Base-by-base conservation (phyloP, 2,888 invertebrate genomes). In the Conistra vaccinii region DNA sequence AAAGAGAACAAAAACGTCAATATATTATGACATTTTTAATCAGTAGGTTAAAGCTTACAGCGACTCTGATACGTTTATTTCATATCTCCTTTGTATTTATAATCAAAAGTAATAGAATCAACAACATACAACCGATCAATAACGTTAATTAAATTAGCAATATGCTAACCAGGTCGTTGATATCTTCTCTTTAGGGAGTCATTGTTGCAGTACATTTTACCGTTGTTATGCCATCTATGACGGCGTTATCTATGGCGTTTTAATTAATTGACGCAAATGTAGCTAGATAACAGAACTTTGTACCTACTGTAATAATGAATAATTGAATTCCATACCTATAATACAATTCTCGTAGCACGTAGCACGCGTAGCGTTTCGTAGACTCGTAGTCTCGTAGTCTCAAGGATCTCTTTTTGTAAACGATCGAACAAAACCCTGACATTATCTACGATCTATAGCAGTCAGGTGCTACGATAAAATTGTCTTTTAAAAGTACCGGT, bases 131-230 rank as follows among this genome's bases (percentile, higher is more conserved):
- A 58, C n/a, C 26, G 62, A 68, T 81, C 53, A 51, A 77, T 69
- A 72, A 69, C 29, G 39, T 57, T 81, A 81, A 82, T 69, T 79
- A 65, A 57, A 62, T 69, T 73, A 66, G 69, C 66, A 32, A 29
- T 35, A 53, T 65, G 51, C 39, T 65, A 65, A 32, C 62, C 60
- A 60, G 69, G 45, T 75, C 77, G 80, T 83, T 85, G 84, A 85
- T 75, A 73, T 83, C 75, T 80, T 83, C 71, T 83, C 79, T 85
- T 70, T 77, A 53, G 77, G 76, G 79, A 78, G 51, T 60, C 55
- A 70, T 70, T 68, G 68, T 29, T 82, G 45, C 69, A 66, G 45
- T 69, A 39, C 65, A 61, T 67, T 76, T 29, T 68, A 60, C 58
- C 14, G 42, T 61, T 68, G 5, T 42, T 53, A 20, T 69, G 14